A percentile compares a stretch with the other conserved stretches of the same genome.
Conservation (phyloP, 2,888 invertebrate genomes). For the Syrphus vitripennis region DNA sequence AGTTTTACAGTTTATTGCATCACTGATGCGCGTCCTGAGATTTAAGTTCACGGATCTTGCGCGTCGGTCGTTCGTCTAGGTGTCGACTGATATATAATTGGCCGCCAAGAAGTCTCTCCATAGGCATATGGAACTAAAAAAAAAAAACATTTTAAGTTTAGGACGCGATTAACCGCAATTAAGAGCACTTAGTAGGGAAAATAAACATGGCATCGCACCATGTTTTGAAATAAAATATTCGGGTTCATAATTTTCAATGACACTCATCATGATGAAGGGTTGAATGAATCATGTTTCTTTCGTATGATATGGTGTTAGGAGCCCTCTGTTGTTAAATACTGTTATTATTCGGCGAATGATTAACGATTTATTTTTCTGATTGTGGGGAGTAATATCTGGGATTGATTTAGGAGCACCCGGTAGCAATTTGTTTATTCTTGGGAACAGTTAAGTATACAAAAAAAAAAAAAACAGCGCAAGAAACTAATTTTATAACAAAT, state of each 20-base stretch:
- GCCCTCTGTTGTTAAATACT: constrained; percentile 52
- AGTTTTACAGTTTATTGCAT: constrained; percentile 69
- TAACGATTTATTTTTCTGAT: constrained; percentile 31
- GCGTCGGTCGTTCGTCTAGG: constrained; percentile 31
- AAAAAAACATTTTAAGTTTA: constrained; percentile 56
- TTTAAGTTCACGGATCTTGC: constrained; percentile 32
- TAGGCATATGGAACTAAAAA: neutral
- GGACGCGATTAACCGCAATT: constrained; percentile 69
- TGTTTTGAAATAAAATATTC: constrained; percentile 65
- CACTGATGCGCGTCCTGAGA: constrained; percentile 50
- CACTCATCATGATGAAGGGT: constrained; percentile 54
- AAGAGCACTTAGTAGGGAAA: constrained; percentile 63
- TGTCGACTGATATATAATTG: constrained; percentile 68
- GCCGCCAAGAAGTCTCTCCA: constrained; percentile 50
- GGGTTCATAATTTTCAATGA: constrained; percentile 65
- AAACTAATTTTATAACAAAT: constrained; percentile 28
- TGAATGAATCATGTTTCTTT: constrained; percentile 56
- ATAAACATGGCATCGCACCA: constrained; percentile 48
- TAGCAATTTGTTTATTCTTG: constrained; percentile 57
- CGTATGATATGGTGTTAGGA: constrained; percentile 1
- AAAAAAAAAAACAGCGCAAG: neutral
- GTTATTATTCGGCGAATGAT: constrained; percentile 65
- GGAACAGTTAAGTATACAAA: too few species aligned
- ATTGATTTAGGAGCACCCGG: constrained; percentile 49
- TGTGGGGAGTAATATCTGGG: constrained; percentile 20